A percentile compares a stretch with the other conserved stretches of the same genome.
phyloP scores from a whole-genome alignment of 1,140 invertebrate species.

The Campoletis sonorensis region DNA sequence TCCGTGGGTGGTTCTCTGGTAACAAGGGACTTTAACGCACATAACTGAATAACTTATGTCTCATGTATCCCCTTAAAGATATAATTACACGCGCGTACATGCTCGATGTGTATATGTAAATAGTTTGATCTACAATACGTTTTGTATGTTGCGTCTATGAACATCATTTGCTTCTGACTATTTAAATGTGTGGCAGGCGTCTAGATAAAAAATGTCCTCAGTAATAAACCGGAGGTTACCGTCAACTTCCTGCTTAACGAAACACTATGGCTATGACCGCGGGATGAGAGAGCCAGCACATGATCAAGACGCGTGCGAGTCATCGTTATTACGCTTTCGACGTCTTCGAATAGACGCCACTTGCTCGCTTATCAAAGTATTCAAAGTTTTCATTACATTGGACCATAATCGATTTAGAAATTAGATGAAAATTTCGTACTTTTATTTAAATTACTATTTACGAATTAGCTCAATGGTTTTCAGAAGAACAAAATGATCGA shows the following conservation, averaged over 20 bases:
- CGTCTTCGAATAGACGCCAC: constrained; percentile 1
- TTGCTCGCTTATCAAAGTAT: not conserved
- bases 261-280: constrained; percentile 26
- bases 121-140: too few species aligned
- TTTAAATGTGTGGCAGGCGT: constrained; percentile 66
- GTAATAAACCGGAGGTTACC: constrained; percentile 60
- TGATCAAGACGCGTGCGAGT: constrained; percentile 40
- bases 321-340: constrained; percentile 16
- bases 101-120: constrained; percentile 44
- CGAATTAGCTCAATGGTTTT: too few species aligned
- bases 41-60: constrained; percentile 36
- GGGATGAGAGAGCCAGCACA: constrained; percentile 20
- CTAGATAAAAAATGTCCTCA: constrained; percentile 69
- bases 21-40: not conserved
- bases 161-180: constrained; percentile 53
- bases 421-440: too few species aligned
- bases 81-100: not conserved
- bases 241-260: constrained; percentile 57
- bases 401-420: not conserved
- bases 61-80: not conserved
- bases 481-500: too few species aligned
- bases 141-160: not conserved
- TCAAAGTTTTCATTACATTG: not conserved
- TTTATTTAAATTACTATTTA: too few species aligned
- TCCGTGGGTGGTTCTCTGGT: constrained; percentile 26